phyloP scores from a whole-genome alignment of 2,888 invertebrate species.

The Chloroclystis v-ata region DNA sequence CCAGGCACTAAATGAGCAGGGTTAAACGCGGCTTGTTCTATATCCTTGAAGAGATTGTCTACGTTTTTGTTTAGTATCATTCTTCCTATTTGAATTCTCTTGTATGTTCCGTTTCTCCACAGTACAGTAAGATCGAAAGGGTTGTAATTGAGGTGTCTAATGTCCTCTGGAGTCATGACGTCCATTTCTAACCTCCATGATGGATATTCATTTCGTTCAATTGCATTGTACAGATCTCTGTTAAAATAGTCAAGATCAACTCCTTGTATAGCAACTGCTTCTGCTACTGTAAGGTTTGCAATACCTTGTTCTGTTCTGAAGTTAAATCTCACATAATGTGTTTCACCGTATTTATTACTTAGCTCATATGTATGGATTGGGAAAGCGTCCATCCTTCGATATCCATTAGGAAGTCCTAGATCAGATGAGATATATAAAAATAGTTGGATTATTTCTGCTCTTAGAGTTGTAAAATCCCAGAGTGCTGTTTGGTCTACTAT shows the following conservation, averaged over 20 bases:
- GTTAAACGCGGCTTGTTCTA: constrained; percentile 73
- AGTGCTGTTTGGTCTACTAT: constrained; percentile 34
- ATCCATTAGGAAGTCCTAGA: constrained; percentile 91
- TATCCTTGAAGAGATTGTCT: constrained; percentile 68
- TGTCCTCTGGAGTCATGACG: constrained; percentile 41
- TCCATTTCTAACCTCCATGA: constrained; percentile 58
- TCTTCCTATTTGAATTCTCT: constrained; percentile 46
- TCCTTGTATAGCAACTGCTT: constrained; percentile 80
- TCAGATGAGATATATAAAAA: constrained; percentile 88
- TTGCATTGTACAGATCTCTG: constrained; percentile 82
- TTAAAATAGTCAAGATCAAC: constrained; percentile 89
- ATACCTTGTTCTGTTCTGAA: constrained; percentile 92
- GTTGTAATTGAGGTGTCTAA: constrained; percentile 45
- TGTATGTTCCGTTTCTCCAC: constrained; percentile 58
- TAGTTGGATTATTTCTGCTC: constrained; percentile 83
- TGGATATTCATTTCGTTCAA: constrained; percentile 34
- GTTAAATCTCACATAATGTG: constrained; percentile 91
- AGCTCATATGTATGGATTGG: constrained; percentile 93
- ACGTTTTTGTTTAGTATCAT: constrained; percentile 46
- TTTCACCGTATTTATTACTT: constrained; percentile 82
- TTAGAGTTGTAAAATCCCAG: constrained; percentile 73
- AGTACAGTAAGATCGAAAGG: constrained; percentile 54
- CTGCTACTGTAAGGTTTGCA: constrained; percentile 81
- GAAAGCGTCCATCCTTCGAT: constrained; percentile 92
- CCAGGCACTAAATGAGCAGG: constrained; percentile 53